Conservation (phyloP, 2,797 vertebrate genomes). For the Syncerus caffer region DNA sequence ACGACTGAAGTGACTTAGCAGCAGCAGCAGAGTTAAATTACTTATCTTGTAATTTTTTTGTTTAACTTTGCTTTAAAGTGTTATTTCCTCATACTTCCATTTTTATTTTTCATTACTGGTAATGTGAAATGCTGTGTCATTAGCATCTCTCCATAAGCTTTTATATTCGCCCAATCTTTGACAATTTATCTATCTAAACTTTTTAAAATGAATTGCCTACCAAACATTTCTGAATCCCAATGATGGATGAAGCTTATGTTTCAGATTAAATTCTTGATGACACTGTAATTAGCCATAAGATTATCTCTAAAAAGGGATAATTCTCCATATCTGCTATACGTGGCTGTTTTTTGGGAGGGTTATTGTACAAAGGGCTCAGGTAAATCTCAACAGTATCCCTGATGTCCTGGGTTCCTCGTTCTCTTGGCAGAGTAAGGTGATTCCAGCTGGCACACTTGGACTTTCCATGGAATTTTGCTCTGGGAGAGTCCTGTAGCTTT, state of each 20-base stretch:
- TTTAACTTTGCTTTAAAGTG: not conserved
- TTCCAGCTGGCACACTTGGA: not conserved
- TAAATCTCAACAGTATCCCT: not conserved
- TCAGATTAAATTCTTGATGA: not conserved
- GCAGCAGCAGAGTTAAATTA: not conserved
- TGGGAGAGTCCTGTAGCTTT: not conserved
- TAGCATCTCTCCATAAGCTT: not conserved
- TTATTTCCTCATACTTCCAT: not conserved
- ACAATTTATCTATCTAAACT: not conserved
- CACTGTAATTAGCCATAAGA: not conserved
- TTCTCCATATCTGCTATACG: not conserved
- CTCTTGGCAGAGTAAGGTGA: not conserved
- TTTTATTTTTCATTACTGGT: not conserved
- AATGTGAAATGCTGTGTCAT: not conserved
- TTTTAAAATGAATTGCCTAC: not conserved
- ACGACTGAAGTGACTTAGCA: too few relatives aligned
- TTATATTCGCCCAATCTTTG: fast-evolving
- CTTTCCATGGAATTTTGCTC: not conserved
- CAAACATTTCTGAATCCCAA: not conserved
- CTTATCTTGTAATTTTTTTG: not conserved
- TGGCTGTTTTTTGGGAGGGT: not conserved
- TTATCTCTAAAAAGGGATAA: not conserved
- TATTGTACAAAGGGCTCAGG: not conserved
- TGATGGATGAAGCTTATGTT: not conserved
- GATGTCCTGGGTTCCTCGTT: not conserved